Percentiles rank a stretch among this genome's conserved stretches.
Conservation (phyloP, 2,113 vertebrate genomes). For the Puffinus mauretanicus region DNA sequence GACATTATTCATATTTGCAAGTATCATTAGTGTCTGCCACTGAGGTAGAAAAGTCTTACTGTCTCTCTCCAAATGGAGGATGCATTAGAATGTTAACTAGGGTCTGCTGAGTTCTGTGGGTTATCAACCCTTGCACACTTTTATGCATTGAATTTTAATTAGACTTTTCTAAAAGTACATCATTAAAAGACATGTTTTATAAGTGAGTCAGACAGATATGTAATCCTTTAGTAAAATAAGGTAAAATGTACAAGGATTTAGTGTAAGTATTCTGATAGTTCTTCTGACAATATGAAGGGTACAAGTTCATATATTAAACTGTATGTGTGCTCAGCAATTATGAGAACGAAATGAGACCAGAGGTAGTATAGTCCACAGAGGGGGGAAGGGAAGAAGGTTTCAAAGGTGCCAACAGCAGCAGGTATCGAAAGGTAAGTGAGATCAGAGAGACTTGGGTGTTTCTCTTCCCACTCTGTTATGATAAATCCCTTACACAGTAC, state of each 20-base stretch:
- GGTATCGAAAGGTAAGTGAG: not conserved
- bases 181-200: slow-evolving; percentile 65
- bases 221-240: slow-evolving; percentile 66
- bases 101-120: slow-evolving; percentile 60
- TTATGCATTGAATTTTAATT: slow-evolving; percentile 73
- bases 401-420: not conserved
- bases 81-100: slow-evolving; percentile 75
- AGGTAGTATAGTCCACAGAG: not conserved
- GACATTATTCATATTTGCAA: slow-evolving; percentile 90
- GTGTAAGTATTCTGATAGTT: slow-evolving; percentile 31
- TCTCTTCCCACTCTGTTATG: not conserved
- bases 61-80: slow-evolving; percentile 72
- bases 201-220: slow-evolving; percentile 44
- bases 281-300: slow-evolving; percentile 28
- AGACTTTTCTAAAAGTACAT: slow-evolving; percentile 64
- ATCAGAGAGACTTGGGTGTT: not conserved
- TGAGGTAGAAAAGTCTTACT: slow-evolving; percentile 75
- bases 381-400: not conserved
- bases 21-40: slow-evolving; percentile 83
- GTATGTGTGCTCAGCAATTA: slow-evolving; percentile 42
- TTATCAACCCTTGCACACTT: slow-evolving; percentile 60
- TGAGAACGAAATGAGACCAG: slow-evolving; percentile 2
- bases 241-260: slow-evolving; percentile 60
- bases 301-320: slow-evolving; percentile 35
- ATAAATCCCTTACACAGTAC: not conserved